Evolutionary conservation across 2,888 invertebrate genomes (phyloP).

Genomic region (Caenorhabditis doughertyi): DNA sequence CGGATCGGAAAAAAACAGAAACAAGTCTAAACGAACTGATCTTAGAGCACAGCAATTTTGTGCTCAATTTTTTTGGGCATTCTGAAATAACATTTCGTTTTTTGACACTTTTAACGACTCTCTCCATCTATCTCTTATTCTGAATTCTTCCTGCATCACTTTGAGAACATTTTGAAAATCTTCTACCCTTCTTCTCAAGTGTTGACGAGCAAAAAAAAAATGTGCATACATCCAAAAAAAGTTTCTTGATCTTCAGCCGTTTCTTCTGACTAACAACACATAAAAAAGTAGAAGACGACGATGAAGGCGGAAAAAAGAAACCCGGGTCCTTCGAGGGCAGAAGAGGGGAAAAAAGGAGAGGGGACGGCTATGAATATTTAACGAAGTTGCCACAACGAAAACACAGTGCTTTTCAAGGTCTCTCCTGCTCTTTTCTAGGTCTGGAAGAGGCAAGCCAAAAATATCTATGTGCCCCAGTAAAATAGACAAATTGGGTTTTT

Average conservation of each 20-base stretch:
- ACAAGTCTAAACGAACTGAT: neutral
- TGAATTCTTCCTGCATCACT: constrained; percentile 7
- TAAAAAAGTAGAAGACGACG: constrained; percentile 37
- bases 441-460: neutral
- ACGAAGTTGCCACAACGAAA: constrained; percentile 55
- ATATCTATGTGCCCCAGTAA: constrained; percentile 24
- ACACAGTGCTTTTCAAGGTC: constrained; percentile 52
- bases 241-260: constrained; percentile 62
- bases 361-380: constrained; percentile 65
- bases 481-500: constrained; percentile 10
- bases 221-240: constrained; percentile 46
- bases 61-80: neutral
- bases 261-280: constrained; percentile 60
- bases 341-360: neutral
- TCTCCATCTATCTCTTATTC: constrained; percentile 28
- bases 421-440: neutral
- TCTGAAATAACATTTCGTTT: constrained; percentile 38
- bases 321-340: constrained; percentile 36
- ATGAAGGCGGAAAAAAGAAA: constrained; percentile 37
- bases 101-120: constrained; percentile 51
- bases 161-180: constrained; percentile 42
- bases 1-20: neutral
- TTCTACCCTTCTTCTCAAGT: constrained; percentile 47
- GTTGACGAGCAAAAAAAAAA: constrained; percentile 53
- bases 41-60: neutral